Conservation (phyloP, 2,888 invertebrate species). For the Lacanobia wlatinum region DNA sequence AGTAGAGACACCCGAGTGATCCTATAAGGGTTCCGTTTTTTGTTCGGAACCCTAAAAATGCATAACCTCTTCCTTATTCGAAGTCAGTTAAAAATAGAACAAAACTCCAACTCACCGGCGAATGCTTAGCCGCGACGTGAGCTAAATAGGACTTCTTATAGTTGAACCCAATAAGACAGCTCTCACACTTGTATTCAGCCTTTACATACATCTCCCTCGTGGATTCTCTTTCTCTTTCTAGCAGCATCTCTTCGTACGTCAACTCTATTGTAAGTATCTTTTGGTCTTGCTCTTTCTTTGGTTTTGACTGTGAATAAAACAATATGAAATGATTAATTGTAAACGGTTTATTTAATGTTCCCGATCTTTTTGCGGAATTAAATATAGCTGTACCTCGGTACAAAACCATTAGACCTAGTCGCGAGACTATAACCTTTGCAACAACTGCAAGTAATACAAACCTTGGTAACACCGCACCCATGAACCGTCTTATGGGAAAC, state of each 20-base stretch:
- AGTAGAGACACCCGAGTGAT: no score
- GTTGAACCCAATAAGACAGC: constrained; percentile 75
- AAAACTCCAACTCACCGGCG: constrained; percentile 66
- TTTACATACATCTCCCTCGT: constrained; percentile 67
- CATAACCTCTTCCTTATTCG: no score
- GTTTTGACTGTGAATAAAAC: constrained; percentile 34
- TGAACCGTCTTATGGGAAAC: no score
- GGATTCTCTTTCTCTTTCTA: constrained; percentile 73
- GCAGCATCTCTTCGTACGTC: constrained; percentile 78
- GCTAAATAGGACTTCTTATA: constrained; percentile 69
- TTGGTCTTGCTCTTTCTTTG: constrained; percentile 22
- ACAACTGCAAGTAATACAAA: no score
- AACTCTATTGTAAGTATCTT: constrained; percentile 74
- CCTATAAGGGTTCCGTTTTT: no score
- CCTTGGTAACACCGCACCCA: no score
- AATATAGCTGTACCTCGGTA: no score
- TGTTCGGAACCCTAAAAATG: no score
- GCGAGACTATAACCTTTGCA: no score
- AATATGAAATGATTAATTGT: background rate
- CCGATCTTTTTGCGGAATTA: no score
- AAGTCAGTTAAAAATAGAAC: background rate
- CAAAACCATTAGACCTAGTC: no score
- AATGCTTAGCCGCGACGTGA: constrained; percentile 74
- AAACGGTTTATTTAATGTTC: no score
- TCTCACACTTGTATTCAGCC: constrained; percentile 75